Evolutionary conservation across 2,113 vertebrate genomes (phyloP).

Genomic region (Holacanthus passer): DNA sequence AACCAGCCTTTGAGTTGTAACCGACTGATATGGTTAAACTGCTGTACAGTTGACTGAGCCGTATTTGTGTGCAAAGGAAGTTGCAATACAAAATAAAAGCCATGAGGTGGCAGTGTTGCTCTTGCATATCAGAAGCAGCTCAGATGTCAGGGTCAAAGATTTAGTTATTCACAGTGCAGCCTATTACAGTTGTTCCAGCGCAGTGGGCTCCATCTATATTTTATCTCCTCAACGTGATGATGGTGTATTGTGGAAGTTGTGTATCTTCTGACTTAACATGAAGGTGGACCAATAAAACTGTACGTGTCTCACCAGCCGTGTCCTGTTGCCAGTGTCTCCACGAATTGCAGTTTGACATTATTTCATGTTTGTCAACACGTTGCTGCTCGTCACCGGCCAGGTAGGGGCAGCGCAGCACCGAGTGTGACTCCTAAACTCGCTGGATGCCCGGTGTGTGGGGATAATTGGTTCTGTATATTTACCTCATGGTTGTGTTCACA

Average conservation of each 20-base stretch:
- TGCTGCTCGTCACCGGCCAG: slow-evolving; percentile 30
- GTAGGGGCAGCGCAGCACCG: slow-evolving; percentile 38
- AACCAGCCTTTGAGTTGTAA: neutral
- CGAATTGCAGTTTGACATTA: neutral
- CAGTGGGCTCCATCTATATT: slow-evolving; percentile 61
- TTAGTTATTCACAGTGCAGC: slow-evolving; percentile 58
- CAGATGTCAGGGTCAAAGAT: slow-evolving; percentile 45
- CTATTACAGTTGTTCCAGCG: slow-evolving; percentile 61
- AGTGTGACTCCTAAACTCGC: neutral
- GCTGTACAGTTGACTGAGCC: neutral
- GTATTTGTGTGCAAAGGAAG: neutral
- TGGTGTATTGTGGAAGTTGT: slow-evolving; percentile 41
- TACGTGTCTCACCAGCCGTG: neutral
- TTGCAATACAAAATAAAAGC: slow-evolving; percentile 12
- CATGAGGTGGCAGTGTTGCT: slow-evolving; percentile 78
- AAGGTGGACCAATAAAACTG: slow-evolving; percentile 53
- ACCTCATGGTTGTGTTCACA: slow-evolving; percentile 30
- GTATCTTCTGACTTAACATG: slow-evolving; percentile 13
- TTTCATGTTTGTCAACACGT: slow-evolving; percentile 34
- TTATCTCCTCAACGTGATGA: slow-evolving; percentile 51
- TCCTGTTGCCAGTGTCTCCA: neutral
- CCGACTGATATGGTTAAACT: neutral
- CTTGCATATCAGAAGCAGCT: slow-evolving; percentile 25
- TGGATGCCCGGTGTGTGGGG: slow-evolving; percentile 12
- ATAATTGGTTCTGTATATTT: slow-evolving; percentile 28